Evolutionary conservation across 2,888 invertebrate genomes (phyloP).

Genomic region (Harpalus rubripes): DNA sequence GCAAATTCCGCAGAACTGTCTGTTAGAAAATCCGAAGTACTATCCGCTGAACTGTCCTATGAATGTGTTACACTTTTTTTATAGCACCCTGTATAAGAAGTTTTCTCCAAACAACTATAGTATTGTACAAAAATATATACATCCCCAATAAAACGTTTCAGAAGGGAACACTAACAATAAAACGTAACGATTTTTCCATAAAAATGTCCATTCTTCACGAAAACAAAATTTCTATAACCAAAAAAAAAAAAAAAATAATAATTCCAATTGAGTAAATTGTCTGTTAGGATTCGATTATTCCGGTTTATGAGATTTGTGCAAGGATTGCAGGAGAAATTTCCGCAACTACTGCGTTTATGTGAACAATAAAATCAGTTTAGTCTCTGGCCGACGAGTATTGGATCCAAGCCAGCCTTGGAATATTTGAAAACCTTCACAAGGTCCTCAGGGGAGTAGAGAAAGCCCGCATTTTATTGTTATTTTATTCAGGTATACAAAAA

Average conservation of each 20-base stretch:
- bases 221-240: slow-evolving; percentile 5
- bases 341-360: slow-evolving; percentile 27
- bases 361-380: slow-evolving; percentile 19
- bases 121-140: background rate
- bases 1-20: too few relatives aligned
- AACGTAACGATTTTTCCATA: background rate
- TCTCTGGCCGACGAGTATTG: background rate
- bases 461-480: slow-evolving; percentile 32
- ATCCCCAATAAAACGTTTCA: background rate
- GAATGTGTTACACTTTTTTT: too few relatives aligned
- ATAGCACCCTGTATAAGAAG: too few relatives aligned
- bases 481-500: slow-evolving; percentile 30
- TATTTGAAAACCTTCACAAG: background rate
- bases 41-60: too few relatives aligned
- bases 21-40: too few relatives aligned
- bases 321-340: background rate
- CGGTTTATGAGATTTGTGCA: background rate
- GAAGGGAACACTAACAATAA: background rate
- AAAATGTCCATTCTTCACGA: background rate
- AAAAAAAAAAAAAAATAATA: background rate
- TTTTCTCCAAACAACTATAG: too few relatives aligned
- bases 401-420: slow-evolving; percentile 5
- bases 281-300: background rate
- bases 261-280: background rate
- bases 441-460: background rate